Evolutionary conservation across 2,888 invertebrate species (phyloP).

Genomic region (Anthophora plumipes): DNA sequence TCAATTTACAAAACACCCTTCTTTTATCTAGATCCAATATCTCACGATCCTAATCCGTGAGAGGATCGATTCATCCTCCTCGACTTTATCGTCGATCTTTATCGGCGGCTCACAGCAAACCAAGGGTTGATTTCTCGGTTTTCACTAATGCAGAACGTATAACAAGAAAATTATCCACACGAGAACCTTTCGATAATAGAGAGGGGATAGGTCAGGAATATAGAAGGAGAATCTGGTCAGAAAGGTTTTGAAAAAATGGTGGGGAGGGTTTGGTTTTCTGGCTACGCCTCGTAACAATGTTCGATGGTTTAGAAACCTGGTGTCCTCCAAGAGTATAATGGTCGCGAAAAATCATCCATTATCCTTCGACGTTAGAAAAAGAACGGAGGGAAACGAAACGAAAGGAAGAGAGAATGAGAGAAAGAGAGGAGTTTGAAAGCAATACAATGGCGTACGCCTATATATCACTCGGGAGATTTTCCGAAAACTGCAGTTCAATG

Average conservation of each 20-base stretch:
- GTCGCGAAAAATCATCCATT: slow-evolving; percentile 84
- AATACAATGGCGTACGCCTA: slow-evolving; percentile 82
- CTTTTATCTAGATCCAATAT: slow-evolving; percentile 82
- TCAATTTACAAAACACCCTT: slow-evolving; percentile 62
- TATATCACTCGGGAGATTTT: slow-evolving; percentile 83
- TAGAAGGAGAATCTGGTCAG: slow-evolving; percentile 21
- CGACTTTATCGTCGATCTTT: slow-evolving; percentile 59
- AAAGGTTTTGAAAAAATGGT: slow-evolving; percentile 30
- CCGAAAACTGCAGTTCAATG: slow-evolving; percentile 80
- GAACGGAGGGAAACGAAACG: slow-evolving; percentile 35
- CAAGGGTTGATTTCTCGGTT: slow-evolving; percentile 55
- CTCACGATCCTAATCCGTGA: slow-evolving; percentile 76
- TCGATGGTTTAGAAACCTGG: slow-evolving; percentile 68
- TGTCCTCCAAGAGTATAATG: slow-evolving; percentile 79
- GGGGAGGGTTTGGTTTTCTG: slow-evolving; percentile 67
- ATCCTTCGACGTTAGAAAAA: slow-evolving; percentile 72
- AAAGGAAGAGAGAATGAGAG: slow-evolving; percentile 33
- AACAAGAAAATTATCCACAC: slow-evolving; percentile 84
- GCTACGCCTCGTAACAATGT: slow-evolving; percentile 78
- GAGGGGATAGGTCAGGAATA: slow-evolving; percentile 39
- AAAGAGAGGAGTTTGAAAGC: slow-evolving; percentile 58
- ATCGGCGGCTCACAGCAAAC: background rate
- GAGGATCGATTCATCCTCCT: slow-evolving; percentile 58
- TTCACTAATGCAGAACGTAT: slow-evolving; percentile 80
- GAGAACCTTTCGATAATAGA: slow-evolving; percentile 75